These are phyloP conservation scores for Sipha maydis DNA, from an alignment of 2,888 invertebrate species.

Conservation along the genomic window DNA sequence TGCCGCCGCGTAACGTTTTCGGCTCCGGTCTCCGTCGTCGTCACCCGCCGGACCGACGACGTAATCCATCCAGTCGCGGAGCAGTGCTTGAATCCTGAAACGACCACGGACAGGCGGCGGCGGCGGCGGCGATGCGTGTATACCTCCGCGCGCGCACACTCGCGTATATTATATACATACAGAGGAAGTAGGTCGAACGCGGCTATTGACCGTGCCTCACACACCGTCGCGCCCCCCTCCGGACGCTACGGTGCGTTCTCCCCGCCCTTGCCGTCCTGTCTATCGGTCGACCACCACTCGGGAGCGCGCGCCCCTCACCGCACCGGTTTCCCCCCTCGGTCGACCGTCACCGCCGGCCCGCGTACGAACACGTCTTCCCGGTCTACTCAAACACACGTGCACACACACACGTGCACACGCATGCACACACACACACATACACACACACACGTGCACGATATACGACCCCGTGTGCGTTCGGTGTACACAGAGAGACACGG, in stretches of 20 bases:
- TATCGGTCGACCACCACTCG: not conserved
- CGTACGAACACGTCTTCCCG: conserved; percentile 51
- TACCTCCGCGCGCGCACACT: not conserved
- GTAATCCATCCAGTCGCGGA: conserved; percentile 34
- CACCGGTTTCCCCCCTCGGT: conserved; percentile 18
- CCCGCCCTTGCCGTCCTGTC: not conserved
- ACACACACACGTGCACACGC: not conserved
- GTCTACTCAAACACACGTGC: conserved; percentile 9
- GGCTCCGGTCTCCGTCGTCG: conserved; percentile 25
- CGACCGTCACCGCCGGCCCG: not conserved
- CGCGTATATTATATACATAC: not conserved
- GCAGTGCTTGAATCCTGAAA: not conserved
- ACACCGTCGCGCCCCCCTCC: not conserved
- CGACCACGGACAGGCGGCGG: conserved; percentile 22
- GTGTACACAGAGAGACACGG: not conserved
- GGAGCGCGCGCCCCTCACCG: conserved; percentile 18
- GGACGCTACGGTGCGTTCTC: not conserved
- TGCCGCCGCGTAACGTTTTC: conserved; percentile 21
- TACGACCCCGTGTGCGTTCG: too few species aligned
- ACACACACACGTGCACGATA: not conserved
- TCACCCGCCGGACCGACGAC: not conserved
- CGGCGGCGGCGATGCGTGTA: not conserved
- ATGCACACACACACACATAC: not conserved
- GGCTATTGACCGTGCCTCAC: conserved; percentile 59
- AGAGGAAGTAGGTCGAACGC: conserved; percentile 60